phyloP scores from a whole-genome alignment of 2,888 invertebrate genomes.

The Ormyrus rosae region DNA sequence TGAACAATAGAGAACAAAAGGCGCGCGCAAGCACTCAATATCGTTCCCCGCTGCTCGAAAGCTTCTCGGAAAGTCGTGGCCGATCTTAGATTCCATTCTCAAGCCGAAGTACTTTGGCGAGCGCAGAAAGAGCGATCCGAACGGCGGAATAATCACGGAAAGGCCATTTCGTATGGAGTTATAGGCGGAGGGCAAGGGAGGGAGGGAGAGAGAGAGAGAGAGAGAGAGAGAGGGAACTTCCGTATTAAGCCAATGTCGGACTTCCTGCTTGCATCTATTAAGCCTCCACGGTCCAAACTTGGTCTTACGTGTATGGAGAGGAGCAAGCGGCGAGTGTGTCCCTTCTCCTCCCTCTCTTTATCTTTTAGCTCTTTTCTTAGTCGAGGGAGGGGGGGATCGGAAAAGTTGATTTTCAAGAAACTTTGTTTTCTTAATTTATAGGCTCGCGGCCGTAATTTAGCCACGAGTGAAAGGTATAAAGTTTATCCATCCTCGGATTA shows the following conservation, averaged over 20 bases:
- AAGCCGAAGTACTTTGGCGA: background rate
- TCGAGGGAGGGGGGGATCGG: background rate
- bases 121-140: background rate
- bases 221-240: conserved; percentile 40
- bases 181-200: conserved; percentile 14
- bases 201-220: conserved; percentile 12
- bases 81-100: background rate
- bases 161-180: conserved; percentile 48
- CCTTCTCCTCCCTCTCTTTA: background rate
- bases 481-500: no score
- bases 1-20: no score
- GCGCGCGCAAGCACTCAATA: background rate
- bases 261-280: conserved; percentile 57
- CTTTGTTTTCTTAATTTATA: no score
- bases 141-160: conserved; percentile 48
- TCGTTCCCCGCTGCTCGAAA: background rate
- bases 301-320: conserved; percentile 35
- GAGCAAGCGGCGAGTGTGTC: background rate
- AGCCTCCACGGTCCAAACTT: conserved; percentile 52
- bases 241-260: conserved; percentile 57
- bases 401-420: background rate
- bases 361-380: conserved; percentile 19
- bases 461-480: no score
- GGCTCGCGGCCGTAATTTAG: no score
- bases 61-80: conserved; percentile 8